These are phyloP conservation scores for Trinorchestia longiramus DNA, from an alignment of 1,140 invertebrate genomes.

Conservation along the genomic window DNA sequence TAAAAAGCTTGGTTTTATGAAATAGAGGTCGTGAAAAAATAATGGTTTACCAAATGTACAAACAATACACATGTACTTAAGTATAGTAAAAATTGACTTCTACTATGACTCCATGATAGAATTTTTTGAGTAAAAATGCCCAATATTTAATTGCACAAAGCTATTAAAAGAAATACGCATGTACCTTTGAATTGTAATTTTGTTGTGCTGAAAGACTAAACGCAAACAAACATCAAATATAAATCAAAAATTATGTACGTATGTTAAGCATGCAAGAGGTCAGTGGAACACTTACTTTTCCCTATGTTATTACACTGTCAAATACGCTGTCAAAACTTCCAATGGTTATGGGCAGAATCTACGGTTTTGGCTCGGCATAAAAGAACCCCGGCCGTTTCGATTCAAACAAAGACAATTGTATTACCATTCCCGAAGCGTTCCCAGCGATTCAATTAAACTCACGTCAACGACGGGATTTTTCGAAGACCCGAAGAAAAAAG, in stretches of 20 bases:
- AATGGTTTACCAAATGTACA: not conserved
- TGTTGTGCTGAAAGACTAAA: not conserved
- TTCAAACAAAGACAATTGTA: constrained; percentile 22
- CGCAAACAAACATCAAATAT: not conserved
- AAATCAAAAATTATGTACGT: not conserved
- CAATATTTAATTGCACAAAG: not conserved
- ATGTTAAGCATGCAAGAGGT: not conserved
- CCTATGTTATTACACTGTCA: not conserved
- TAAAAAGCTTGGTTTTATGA: not conserved
- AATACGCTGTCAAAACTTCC: not conserved
- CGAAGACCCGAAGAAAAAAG: not conserved
- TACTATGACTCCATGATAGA: not conserved
- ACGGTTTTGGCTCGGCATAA: not conserved
- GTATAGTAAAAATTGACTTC: not conserved
- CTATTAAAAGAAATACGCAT: not conserved
- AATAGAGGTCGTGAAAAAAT: not conserved
- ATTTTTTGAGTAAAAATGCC: not conserved
- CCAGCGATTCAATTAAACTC: constrained; percentile 32
- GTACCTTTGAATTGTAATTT: not conserved
- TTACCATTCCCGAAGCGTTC: constrained; percentile 15
- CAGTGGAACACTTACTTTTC: not conserved
- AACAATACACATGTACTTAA: not conserved
- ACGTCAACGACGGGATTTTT: constrained; percentile 4
- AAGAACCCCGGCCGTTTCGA: not conserved
- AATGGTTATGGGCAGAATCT: not conserved